These are phyloP conservation scores for Hemibagrus wyckioides DNA, from an alignment of 2,113 vertebrate species.

Conservation along the genomic window DNA sequence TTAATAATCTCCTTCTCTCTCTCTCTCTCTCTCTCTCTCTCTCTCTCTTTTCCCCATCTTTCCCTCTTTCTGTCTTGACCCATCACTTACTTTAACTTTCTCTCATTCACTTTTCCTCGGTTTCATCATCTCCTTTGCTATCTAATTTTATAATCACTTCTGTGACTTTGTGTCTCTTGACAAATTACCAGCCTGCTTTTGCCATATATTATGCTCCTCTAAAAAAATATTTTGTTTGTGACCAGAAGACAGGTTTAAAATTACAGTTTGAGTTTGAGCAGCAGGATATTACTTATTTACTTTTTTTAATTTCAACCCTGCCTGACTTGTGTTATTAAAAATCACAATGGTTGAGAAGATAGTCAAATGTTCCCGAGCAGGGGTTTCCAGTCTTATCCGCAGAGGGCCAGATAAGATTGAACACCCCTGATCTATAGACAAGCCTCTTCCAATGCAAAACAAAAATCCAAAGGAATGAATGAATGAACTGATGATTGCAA, in stretches of 20 bases:
- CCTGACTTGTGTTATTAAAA: not conserved
- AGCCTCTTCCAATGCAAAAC: not conserved
- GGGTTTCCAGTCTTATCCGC: no score
- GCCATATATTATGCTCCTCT: slow-evolving; percentile 30
- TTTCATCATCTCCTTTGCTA: not conserved
- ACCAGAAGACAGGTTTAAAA: slow-evolving; percentile 42
- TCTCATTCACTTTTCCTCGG: not conserved
- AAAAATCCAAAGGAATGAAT: not conserved
- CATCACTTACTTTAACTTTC: not conserved
- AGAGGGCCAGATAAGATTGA: no score
- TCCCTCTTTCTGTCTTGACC: not conserved
- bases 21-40: not conserved
- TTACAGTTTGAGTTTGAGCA: not conserved
- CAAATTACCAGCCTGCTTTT: slow-evolving; percentile 34
- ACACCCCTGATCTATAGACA: not conserved
- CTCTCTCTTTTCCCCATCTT: not conserved
- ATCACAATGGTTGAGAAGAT: not conserved
- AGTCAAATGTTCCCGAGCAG: not conserved
- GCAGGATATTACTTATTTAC: not conserved
- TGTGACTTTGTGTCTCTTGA: slow-evolving; percentile 10
- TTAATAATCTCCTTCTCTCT: not conserved
- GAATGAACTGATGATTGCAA: not conserved
- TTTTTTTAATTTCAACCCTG: not conserved
- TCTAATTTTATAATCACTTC: slow-evolving; percentile 36
- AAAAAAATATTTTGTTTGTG: slow-evolving; percentile 25